Conservation (phyloP, 1,140 invertebrate species). For the Procambarus clarkii region DNA sequence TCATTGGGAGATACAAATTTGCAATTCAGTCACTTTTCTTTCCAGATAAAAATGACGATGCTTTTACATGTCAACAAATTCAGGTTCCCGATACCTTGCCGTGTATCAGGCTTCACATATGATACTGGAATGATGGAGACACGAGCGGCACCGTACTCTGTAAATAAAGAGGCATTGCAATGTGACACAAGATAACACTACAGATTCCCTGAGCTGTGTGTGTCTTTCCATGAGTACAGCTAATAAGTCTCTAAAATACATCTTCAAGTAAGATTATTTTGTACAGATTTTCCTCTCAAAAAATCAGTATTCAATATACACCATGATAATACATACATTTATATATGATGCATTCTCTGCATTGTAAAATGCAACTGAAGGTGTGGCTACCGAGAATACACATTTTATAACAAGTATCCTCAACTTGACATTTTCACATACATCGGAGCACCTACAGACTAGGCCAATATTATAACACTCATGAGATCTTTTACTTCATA, state of each 20-base stretch:
- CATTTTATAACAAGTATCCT: constrained; percentile 3
- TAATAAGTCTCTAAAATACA: constrained; percentile 6
- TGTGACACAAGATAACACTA: constrained; percentile 20
- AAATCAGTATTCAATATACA: not conserved
- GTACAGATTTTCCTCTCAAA: constrained; percentile 15
- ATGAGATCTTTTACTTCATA: constrained; percentile 11
- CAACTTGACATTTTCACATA: constrained; percentile 13
- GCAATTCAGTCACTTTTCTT: not conserved
- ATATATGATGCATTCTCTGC: constrained; percentile 6
- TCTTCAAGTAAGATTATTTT: constrained; percentile 13
- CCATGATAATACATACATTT: not conserved
- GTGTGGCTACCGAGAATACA: constrained; percentile 12
- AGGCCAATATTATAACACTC: constrained; percentile 10
- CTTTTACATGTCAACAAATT: constrained; percentile 1
- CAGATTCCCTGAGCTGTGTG: constrained; percentile 17
- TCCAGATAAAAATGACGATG: not conserved
- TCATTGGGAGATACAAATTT: not conserved
- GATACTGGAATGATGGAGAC: constrained; percentile 8
- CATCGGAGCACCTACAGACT: constrained; percentile 14
- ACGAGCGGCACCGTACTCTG: not conserved
- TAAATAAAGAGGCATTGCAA: not conserved
- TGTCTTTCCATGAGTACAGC: constrained; percentile 13
- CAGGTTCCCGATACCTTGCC: not conserved
- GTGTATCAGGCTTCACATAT: not conserved
- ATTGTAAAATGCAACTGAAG: constrained; percentile 1